Conservation (phyloP, 2,888 invertebrate genomes). For the Synanthedon tipuliformis region DNA sequence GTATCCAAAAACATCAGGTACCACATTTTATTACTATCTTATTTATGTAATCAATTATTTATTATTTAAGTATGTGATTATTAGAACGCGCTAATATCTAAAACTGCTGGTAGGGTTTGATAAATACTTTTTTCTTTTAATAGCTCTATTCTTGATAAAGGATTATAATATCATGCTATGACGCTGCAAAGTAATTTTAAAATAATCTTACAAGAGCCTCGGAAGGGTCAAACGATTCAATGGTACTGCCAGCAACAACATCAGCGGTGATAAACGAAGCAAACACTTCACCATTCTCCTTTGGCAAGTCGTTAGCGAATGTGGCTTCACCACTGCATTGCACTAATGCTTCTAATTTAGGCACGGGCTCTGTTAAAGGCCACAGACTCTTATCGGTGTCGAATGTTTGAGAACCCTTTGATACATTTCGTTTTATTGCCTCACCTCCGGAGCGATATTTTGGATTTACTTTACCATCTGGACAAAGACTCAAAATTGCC, state of each 20-base stretch:
- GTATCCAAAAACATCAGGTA: too few relatives aligned
- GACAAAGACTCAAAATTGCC: conserved; percentile 69
- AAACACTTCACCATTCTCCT: conserved; percentile 74
- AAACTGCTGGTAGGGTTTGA: too few relatives aligned
- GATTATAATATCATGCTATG: too few relatives aligned
- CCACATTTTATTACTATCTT: too few relatives aligned
- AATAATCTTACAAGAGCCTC: conserved; percentile 72
- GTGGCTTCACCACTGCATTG: conserved; percentile 81
- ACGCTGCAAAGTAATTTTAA: background rate
- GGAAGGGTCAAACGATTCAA: conserved; percentile 72
- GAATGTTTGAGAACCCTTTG: conserved; percentile 77
- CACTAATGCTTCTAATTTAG: conserved; percentile 78
- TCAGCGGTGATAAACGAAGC: conserved; percentile 77
- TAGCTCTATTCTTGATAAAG: too few relatives aligned
- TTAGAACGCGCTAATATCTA: too few relatives aligned
- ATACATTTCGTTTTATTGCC: conserved; percentile 71
- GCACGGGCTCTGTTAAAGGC: conserved; percentile 81
- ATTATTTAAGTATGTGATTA: too few relatives aligned
- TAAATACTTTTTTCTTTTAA: too few relatives aligned
- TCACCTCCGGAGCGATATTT: conserved; percentile 70
- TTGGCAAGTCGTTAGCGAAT: conserved; percentile 80
- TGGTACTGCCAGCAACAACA: conserved; percentile 63
- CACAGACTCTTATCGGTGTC: conserved; percentile 76
- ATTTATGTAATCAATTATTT: too few relatives aligned
- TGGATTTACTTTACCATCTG: conserved; percentile 51